Conservation (phyloP, 2,797 vertebrate genomes). For the Hemitrygon akajei region DNA sequence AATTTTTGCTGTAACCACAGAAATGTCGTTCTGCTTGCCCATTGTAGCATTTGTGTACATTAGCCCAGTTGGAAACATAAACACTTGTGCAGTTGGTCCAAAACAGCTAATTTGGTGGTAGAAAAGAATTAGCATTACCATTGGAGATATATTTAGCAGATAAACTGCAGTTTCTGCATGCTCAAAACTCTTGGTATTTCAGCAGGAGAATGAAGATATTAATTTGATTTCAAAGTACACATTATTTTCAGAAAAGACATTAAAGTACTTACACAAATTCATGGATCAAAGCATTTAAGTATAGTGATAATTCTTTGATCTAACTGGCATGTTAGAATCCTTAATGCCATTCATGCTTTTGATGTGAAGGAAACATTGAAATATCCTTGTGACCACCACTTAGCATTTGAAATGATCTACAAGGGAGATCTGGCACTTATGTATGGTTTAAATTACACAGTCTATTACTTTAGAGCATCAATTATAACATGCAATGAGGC, state of each 20-base stretch:
- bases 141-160: not conserved
- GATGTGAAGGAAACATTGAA: not conserved
- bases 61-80: not conserved
- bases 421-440: too few species aligned
- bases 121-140: not conserved
- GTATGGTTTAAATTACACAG: too few species aligned
- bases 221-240: not conserved
- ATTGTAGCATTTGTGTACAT: not conserved
- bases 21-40: not conserved
- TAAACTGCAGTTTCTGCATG: not conserved
- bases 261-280: not conserved
- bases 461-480: too few species aligned
- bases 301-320: not conserved
- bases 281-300: not conserved
- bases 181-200: not conserved
- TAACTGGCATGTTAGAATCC: not conserved
- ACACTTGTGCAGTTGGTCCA: not conserved
- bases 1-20: not conserved
- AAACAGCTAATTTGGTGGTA: not conserved
- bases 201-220: not conserved
- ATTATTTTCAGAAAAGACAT: not conserved
- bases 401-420: not conserved
- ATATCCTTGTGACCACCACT: not conserved
- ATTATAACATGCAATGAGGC: not conserved
- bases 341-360: not conserved